A percentile compares a stretch with the other conserved stretches of the same genome.
Evolutionary conservation across 2,888 invertebrate species (phyloP).

Genomic region (Iphiclides podalirius): DNA sequence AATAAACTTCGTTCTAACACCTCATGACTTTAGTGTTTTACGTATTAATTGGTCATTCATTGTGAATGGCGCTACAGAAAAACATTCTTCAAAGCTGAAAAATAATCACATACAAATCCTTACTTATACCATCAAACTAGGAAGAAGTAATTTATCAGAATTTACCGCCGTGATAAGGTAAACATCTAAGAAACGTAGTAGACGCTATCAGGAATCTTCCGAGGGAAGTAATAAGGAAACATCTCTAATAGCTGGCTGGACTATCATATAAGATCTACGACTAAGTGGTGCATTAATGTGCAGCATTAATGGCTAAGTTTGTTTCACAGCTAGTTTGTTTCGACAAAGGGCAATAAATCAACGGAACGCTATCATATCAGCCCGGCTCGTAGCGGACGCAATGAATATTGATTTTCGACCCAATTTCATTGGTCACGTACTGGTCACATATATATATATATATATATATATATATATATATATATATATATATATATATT

Average conservation of each 20-base stretch:
- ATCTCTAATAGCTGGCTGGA: slow-evolving; percentile 10
- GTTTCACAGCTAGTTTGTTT: slow-evolving; percentile 27
- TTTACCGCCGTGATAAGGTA: background rate
- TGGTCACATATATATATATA: too few relatives aligned
- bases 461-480: too few relatives aligned
- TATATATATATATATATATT: too few relatives aligned
- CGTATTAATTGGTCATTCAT: too few relatives aligned
- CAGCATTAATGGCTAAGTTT: slow-evolving; percentile 32
- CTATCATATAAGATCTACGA: slow-evolving; percentile 18
- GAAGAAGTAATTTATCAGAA: background rate
- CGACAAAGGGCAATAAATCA: slow-evolving; percentile 58
- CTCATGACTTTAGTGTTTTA: too few relatives aligned
- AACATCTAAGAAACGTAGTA: background rate
- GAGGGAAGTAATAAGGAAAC: slow-evolving; percentile 4
- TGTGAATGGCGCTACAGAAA: too few relatives aligned
- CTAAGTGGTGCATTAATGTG: slow-evolving; percentile 33
- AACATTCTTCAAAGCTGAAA: too few relatives aligned
- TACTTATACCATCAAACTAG: background rate
- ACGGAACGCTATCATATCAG: slow-evolving; percentile 50
- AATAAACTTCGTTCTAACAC: too few relatives aligned
- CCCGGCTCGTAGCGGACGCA: slow-evolving; percentile 41
- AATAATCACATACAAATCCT: background rate
- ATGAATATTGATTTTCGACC: slow-evolving; percentile 64
- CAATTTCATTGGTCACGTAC: slow-evolving; percentile 50
- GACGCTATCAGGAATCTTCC: background rate